These are phyloP conservation scores for Gallinago media DNA, from an alignment of 2,113 vertebrate species.

Conservation along the genomic window DNA sequence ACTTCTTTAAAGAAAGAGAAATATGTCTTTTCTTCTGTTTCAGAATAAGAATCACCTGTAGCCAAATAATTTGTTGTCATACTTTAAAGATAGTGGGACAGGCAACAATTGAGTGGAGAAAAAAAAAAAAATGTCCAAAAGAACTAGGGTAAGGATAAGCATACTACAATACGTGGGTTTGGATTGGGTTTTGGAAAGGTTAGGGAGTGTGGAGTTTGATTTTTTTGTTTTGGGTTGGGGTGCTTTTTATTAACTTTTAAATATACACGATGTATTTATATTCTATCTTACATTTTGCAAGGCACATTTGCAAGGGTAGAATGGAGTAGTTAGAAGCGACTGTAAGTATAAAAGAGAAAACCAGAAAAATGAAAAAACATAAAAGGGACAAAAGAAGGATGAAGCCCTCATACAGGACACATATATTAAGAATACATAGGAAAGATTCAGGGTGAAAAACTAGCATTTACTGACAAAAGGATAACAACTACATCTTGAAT, in stretches of 20 bases:
- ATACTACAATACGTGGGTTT: not conserved
- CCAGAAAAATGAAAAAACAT: not conserved
- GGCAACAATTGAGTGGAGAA: not conserved
- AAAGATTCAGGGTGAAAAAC: not conserved
- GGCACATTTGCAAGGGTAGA: not conserved
- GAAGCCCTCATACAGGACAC: not conserved
- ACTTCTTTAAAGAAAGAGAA: not conserved
- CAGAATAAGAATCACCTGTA: not conserved
- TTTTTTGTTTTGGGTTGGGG: accelerated
- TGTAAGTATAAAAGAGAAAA: not conserved
- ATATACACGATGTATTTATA: not conserved
- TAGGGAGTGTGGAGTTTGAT: not conserved
- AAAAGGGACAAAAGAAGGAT: not conserved
- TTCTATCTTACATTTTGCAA: not conserved
- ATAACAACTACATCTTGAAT: not conserved
- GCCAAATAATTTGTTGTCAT: not conserved
- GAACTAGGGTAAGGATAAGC: not conserved
- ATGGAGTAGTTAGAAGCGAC: not conserved
- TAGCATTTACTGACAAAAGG: not conserved
- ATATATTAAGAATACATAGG: not conserved
- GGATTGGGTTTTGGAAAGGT: not conserved
- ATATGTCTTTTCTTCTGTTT: not conserved
- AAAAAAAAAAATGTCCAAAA: not conserved
- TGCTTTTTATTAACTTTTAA: not conserved
- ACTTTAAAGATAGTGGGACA: not conserved